Base-by-base conservation (phyloP, 2,888 invertebrate genomes). In the Leptinotarsa peninsularis region DNA sequence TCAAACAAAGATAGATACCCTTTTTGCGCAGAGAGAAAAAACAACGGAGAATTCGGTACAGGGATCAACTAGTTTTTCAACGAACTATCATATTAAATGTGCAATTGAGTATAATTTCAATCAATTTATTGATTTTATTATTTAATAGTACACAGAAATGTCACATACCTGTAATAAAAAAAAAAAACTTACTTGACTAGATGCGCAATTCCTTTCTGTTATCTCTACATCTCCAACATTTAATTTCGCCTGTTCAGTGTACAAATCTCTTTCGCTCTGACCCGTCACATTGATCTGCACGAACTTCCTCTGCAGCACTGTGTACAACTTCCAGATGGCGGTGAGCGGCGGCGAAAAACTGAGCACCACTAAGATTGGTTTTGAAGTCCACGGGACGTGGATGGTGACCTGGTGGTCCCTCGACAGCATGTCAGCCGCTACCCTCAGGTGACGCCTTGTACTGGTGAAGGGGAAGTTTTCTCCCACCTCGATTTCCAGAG, bases 261-360 rank as follows among this genome's bases (percentile, higher is more conserved):
- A 77, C 71, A 88, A 76, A 71, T 82, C 84, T 67, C 82, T 82
- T 50, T 87, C 86, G 71, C 85, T 86, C 58, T 91, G 88, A 58
- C 94, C 94, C 5, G 92, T 91, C 4, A 94, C 91, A 54, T 93
- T 91, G 43, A 97, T 92, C 87, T 97, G 95, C 21, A 97, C 87
- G 84, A 95, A 97, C 89, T 98, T 98, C 81, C 95, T 90, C n/a
- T 93, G 91, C 82, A 94, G 92, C 1, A 95, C 94, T 0, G 98
- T 97, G 77, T 96, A 94, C 17, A 98, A 90, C 71, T 95, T 92
- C 91, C 96, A 95, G 1, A 92, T 91, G 0, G 95, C 92, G 81
- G 92, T 91, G 86, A 98, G 92, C 0, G 98, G 97, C 0, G 96
- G 94, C 13, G 93, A 91, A 89, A 98, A 97, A 84, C 94, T 93